Conservation (phyloP, 2,113 vertebrate species). For the Rhynchomys soricoides region DNA sequence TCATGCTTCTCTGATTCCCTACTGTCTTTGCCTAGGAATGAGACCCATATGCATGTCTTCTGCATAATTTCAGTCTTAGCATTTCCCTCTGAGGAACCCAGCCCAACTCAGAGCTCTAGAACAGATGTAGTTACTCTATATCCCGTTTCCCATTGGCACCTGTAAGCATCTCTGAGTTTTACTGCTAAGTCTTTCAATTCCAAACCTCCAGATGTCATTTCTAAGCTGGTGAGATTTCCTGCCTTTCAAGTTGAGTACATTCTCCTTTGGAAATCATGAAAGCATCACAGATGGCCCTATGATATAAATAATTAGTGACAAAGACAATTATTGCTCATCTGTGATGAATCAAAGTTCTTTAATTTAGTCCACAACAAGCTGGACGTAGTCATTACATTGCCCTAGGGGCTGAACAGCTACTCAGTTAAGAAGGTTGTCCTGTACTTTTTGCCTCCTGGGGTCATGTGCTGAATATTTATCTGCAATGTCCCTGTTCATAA, state of each 20-base stretch:
- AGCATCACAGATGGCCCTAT: conserved; percentile 69
- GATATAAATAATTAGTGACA: conserved; percentile 75
- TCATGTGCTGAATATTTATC: conserved; percentile 68
- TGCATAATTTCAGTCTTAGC: neutral
- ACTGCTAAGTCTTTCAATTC: conserved; percentile 25
- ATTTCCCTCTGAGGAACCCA: neutral
- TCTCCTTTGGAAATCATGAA: conserved; percentile 65
- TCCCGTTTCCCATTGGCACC: neutral
- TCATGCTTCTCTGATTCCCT: neutral
- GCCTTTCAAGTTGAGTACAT: conserved; percentile 49
- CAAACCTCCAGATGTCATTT: conserved; percentile 70
- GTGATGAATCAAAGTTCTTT: conserved; percentile 69
- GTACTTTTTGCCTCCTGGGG: conserved; percentile 30
- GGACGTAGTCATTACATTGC: conserved; percentile 27
- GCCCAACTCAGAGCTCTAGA: neutral
- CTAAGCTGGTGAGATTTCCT: conserved; percentile 43
- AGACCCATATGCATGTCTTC: neutral
- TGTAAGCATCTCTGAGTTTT: neutral
- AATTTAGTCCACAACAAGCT: conserved; percentile 61
- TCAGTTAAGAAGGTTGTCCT: conserved; percentile 38
- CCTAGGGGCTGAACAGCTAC: conserved; percentile 5
- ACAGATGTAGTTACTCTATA: neutral
- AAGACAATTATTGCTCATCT: conserved; percentile 77
- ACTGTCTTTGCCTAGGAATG: fast-evolving
- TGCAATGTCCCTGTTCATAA: conserved; percentile 60